These are phyloP conservation scores for Chiridota heheva DNA, from an alignment of 35 echinoderm and acorn worm genomes.

Conservation along the genomic window DNA sequence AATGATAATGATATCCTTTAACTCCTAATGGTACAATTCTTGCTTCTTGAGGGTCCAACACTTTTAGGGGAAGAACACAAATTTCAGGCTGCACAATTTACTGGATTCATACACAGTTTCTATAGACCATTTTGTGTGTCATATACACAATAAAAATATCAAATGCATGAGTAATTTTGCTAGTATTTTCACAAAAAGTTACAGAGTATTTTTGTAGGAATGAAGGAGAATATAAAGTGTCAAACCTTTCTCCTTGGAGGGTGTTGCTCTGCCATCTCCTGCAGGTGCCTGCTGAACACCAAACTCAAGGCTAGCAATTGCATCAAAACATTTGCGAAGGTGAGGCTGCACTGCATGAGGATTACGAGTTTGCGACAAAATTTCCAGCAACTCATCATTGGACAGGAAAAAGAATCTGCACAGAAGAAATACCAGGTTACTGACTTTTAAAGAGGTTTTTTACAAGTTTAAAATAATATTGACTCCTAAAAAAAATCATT, in stretches of 20 bases:
- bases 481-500: background rate
- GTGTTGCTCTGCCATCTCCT: constrained; percentile 83
- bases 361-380: constrained; percentile 98
- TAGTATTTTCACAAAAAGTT: background rate
- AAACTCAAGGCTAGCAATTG: constrained; percentile 89
- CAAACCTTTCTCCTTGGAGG: constrained; percentile 88
- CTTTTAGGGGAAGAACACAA: too few relatives aligned
- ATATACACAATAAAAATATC: too few relatives aligned
- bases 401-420: constrained; percentile 97
- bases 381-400: constrained; percentile 96
- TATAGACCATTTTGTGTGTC: too few relatives aligned
- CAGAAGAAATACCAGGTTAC: background rate
- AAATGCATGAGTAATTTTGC: background rate
- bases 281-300: constrained; percentile 60
- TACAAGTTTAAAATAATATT: too few relatives aligned
- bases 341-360: constrained; percentile 97
- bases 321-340: constrained; percentile 98
- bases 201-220: too few relatives aligned
- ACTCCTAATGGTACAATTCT: too few relatives aligned
- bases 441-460: too few relatives aligned
- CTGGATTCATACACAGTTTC: too few relatives aligned
- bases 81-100: too few relatives aligned
- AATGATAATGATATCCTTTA: too few relatives aligned
- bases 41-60: too few relatives aligned
- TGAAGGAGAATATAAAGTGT: background rate